Evolutionary conservation across 2,888 invertebrate genomes (phyloP), one percentile per base, ranked within the genome.

Genomic region (Morinoia aosen): DNA sequence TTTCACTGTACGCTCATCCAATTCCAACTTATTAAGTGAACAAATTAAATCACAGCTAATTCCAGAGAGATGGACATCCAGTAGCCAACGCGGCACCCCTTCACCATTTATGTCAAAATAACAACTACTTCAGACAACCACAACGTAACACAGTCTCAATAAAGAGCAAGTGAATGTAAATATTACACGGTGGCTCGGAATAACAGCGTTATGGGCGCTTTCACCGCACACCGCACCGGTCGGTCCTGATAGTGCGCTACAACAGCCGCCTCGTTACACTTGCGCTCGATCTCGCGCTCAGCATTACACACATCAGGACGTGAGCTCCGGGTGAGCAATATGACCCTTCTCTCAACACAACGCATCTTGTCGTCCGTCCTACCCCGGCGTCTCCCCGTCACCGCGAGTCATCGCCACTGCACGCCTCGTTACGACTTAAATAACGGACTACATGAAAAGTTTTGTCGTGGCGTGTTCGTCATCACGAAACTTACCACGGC

Each of bases 111-210:
- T 25, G 76, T 19, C 25, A 76, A 76, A 10, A 76, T 76, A 76
- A 76, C 48, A 76, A 76, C 8, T 76, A 76, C 76, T 76, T 76
- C 76, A 25, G 76, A 33, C 76, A 19, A 76, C 25, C 76, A 76
- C 2, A 76, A 76, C 76, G 33, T 33, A 61, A 61, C 76, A 33
- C 76, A 76, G 8, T 16, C 76, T 76, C 25, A 16, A 76, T 76
- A 19, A 61, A 76, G 76, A 76, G 33, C 76, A 76, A 76, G 76
- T 76, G 76, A 76, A 76, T 76, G 76, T 76, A 76, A 76, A 76
- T 76, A 76, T 76, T 76, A 76, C 76, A 76, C 76, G 76, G 76
- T 33, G 76, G 76, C 33, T 76, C 25, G 19, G 25, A 76, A 48
- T 48, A 48, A 76, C 76, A 76, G 76, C 19, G 76, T 76, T 76